A percentile compares a stretch with the other conserved stretches of the same genome.
These are phyloP conservation scores for Catonia carolina DNA, from an alignment of 2,888 invertebrate genomes.

Conservation along the genomic window DNA sequence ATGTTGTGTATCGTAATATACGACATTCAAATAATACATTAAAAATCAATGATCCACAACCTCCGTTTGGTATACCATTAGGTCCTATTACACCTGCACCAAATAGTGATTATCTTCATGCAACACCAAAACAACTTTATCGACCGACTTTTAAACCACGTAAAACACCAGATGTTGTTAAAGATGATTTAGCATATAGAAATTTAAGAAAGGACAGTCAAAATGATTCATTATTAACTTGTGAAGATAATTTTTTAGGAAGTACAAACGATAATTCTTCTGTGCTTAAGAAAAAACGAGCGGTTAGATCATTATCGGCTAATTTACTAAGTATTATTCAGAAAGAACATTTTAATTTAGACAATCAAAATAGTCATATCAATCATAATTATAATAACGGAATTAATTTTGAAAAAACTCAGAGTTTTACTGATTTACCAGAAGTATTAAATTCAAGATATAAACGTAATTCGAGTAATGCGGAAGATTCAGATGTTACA, in stretches of 20 bases:
- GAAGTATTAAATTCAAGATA: conserved; percentile 39
- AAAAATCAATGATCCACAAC: conserved; percentile 72
- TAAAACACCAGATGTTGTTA: conserved; percentile 71
- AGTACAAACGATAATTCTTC: conserved; percentile 15
- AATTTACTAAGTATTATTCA: conserved; percentile 74
- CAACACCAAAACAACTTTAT: conserved; percentile 49
- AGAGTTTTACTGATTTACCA: conserved; percentile 54
- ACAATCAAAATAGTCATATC: conserved; percentile 34
- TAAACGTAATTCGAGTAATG: conserved; percentile 3
- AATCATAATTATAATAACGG: conserved; percentile 48
- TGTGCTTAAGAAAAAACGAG: conserved; percentile 60
- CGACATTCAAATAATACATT: conserved; percentile 64
- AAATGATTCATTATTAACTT: conserved; percentile 41
- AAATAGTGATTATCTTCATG: conserved; percentile 77
- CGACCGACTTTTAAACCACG: conserved; percentile 58
- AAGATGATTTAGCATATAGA: conserved; percentile 82
- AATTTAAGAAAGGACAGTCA: conserved; percentile 73
- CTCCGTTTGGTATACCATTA: conserved; percentile 84
- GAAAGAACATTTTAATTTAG: conserved; percentile 43
- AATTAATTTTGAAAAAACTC: conserved; percentile 52
- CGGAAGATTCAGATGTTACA: conserved; percentile 22
- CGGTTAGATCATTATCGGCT: conserved; percentile 74
- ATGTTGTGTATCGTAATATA: conserved; percentile 74
- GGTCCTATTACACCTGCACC: conserved; percentile 75
- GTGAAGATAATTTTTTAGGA: conserved; percentile 25